Conservation (phyloP, 2,888 invertebrate genomes). For the Prosopocoilus inquinatus region DNA sequence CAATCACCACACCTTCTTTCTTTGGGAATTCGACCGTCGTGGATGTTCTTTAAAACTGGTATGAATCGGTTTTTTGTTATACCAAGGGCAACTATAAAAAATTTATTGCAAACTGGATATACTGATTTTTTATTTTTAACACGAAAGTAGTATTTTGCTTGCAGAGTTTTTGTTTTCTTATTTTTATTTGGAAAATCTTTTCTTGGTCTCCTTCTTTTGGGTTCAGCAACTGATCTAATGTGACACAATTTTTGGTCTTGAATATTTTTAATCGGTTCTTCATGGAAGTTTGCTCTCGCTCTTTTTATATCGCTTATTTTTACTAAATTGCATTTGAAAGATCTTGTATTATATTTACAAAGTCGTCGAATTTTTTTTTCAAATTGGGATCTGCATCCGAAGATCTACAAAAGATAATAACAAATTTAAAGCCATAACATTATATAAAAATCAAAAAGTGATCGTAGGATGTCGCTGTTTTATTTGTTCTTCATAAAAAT, state of each 20-base stretch:
- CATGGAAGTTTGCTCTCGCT: slow-evolving; percentile 6
- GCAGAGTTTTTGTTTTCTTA: slow-evolving; percentile 7
- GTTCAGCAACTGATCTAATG: slow-evolving; percentile 9
- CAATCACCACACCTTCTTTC: slow-evolving; percentile 11
- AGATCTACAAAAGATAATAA: slow-evolving; percentile 9
- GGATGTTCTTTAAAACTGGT: slow-evolving; percentile 6
- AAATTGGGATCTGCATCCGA: slow-evolving; percentile 9
- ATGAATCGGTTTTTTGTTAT: slow-evolving; percentile 8
- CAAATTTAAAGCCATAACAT: not conserved
- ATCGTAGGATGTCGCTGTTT: no score
- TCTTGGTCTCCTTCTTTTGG: slow-evolving; percentile 7
- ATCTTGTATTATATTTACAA: slow-evolving; percentile 11
- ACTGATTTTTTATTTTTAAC: slow-evolving; percentile 8
- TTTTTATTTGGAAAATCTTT: slow-evolving; percentile 1
- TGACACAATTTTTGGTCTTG: slow-evolving; percentile 14
- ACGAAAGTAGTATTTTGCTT: slow-evolving; percentile 9
- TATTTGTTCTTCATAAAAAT: no score
- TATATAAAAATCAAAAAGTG: slow-evolving; percentile 1
- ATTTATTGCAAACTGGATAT: slow-evolving; percentile 7
- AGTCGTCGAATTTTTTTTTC: slow-evolving; percentile 4
- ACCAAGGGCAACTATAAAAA: slow-evolving; percentile 6
- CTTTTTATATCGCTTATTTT: slow-evolving; percentile 3
- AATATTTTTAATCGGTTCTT: slow-evolving; percentile 3
- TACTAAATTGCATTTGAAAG: slow-evolving; percentile 13
- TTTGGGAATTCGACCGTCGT: slow-evolving; percentile 3